These are phyloP conservation scores for Seira musarum DNA, from an alignment of 2,888 invertebrate species.

Conservation along the genomic window DNA sequence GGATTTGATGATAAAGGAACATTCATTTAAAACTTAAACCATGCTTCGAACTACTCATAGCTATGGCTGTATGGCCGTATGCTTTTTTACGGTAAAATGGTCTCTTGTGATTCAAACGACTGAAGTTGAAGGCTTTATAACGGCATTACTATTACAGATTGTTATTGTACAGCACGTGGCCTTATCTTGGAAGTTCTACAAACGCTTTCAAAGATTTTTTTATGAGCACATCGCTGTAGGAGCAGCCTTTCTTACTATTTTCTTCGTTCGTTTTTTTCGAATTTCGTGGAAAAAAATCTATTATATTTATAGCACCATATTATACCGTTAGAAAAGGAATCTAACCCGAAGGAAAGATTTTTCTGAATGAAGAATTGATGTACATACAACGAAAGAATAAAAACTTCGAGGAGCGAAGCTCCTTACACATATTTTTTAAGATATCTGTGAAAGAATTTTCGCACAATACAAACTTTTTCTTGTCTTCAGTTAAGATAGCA, in stretches of 20 bases:
- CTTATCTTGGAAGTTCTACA: slow-evolving; percentile 43
- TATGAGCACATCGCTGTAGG: no score
- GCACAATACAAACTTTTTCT: background rate
- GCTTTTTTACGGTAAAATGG: slow-evolving; percentile 33
- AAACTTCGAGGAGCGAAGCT: background rate
- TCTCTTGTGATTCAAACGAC: slow-evolving; percentile 40
- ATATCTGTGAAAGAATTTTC: background rate
- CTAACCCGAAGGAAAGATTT: background rate
- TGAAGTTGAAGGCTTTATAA: slow-evolving; percentile 52
- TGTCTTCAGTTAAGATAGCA: no score
- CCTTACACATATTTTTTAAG: background rate
- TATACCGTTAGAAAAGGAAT: background rate
- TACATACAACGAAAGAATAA: background rate
- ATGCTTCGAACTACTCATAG: no score
- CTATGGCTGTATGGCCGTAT: slow-evolving; percentile 21
- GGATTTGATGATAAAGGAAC: no score
- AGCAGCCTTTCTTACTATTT: no score
- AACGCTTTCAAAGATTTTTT: background rate
- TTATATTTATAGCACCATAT: background rate
- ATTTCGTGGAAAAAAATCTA: no score
- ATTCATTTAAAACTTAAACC: no score
- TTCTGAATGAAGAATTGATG: background rate
- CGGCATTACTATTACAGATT: slow-evolving; percentile 32
- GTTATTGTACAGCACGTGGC: slow-evolving; percentile 45
- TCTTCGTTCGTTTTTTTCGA: no score